phyloP scores from a whole-genome alignment of 2,888 invertebrate species.

The Rotaria sp. region DNA sequence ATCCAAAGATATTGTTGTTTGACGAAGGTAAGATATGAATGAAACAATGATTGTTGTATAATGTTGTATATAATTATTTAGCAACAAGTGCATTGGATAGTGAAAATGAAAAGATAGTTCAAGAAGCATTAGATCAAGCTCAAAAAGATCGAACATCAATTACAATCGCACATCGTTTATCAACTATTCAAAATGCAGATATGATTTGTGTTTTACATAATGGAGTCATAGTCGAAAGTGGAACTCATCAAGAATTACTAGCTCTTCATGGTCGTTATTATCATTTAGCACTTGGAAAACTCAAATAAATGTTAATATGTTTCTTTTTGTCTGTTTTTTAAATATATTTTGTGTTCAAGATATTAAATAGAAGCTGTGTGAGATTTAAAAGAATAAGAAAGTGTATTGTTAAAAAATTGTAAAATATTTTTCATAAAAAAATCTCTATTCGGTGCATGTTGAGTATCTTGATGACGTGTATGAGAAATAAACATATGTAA shows the following conservation, averaged over 20 bases:
- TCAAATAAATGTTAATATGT: background rate
- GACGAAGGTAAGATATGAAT: background rate
- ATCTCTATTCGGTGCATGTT: background rate
- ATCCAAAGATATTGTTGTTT: slow-evolving; percentile 38
- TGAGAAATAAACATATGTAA: background rate
- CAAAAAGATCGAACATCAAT: slow-evolving; percentile 13
- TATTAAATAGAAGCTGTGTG: too few species aligned
- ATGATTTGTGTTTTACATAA: background rate
- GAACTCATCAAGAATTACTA: background rate
- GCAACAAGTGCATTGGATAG: slow-evolving; percentile 19
- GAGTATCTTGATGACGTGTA: background rate
- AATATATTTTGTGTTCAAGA: too few species aligned
- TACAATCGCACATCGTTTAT: slow-evolving; percentile 3
- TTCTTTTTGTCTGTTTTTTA: too few species aligned
- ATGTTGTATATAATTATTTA: background rate
- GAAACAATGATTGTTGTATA: too few species aligned
- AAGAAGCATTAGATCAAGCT: background rate
- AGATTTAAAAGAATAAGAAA: too few species aligned
- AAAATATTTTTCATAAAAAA: too few species aligned
- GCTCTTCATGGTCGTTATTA: background rate
- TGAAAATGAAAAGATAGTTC: slow-evolving; percentile 19
- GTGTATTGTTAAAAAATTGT: too few species aligned
- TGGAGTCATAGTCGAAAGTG: background rate
- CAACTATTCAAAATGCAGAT: slow-evolving; percentile 20
- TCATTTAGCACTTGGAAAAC: background rate